Evolutionary conservation across 2,113 vertebrate genomes (phyloP).

Genomic region (Varanus komodoensis): DNA sequence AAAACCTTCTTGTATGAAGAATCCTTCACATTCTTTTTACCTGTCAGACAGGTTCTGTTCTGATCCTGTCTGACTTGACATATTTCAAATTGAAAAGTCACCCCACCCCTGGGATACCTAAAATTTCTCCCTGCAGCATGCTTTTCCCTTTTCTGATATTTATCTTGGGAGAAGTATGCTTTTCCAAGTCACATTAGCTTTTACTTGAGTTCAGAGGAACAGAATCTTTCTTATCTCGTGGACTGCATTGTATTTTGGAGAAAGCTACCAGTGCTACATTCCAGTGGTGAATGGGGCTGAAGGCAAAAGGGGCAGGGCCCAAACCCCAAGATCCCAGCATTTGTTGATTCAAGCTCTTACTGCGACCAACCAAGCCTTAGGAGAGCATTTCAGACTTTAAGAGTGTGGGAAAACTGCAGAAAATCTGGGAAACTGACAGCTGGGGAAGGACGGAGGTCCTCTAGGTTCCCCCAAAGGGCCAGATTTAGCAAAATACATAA

Average conservation of each 20-base stretch:
- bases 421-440: no score
- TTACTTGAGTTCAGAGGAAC: background rate
- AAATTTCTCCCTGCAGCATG: background rate
- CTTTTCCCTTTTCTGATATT: background rate
- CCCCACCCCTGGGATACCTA: background rate
- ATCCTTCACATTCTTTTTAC: background rate
- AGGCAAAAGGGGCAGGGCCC: no score
- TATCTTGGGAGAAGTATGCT: background rate
- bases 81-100: background rate
- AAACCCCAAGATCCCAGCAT: no score
- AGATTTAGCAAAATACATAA: background rate
- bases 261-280: no score
- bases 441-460: background rate
- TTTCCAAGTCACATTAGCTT: background rate
- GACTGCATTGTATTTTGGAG: no score
- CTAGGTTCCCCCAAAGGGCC: background rate
- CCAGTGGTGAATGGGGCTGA: no score
- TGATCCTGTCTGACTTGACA: background rate
- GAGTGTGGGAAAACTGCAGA: no score
- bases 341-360: no score
- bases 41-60: background rate
- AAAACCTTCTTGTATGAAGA: background rate
- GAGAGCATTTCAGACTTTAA: no score
- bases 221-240: no score
- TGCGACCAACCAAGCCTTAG: no score